Percentiles rank a stretch among this genome's conserved stretches.
Conservation (phyloP, 2,888 invertebrate species). For the Schrankia costaestrigalis region DNA sequence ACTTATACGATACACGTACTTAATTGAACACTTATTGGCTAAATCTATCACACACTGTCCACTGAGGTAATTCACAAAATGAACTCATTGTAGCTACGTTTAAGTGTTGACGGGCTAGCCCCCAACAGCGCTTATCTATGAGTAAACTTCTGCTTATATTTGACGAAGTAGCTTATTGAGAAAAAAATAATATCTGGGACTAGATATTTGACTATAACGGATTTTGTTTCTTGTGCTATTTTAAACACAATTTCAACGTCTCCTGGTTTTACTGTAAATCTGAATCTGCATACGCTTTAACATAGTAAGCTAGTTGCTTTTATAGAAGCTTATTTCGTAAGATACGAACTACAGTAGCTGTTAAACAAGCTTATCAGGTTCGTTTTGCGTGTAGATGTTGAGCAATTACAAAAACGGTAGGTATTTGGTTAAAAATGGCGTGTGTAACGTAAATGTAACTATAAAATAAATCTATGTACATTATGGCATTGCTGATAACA, state of each 20-base stretch:
- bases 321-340: no score
- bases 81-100: constrained; percentile 45
- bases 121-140: constrained; percentile 45
- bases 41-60: constrained; percentile 78
- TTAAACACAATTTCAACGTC: constrained; percentile 27
- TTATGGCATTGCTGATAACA: constrained; percentile 33
- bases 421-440: constrained; percentile 52
- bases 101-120: constrained; percentile 17
- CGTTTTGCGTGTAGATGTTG: constrained; percentile 32
- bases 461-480: constrained; percentile 33
- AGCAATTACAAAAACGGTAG: constrained; percentile 38
- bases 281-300: no score
- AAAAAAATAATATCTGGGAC: constrained; percentile 66
- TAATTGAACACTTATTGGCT: constrained; percentile 79
- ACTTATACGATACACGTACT: constrained; percentile 66
- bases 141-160: constrained; percentile 53
- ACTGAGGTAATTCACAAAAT: constrained; percentile 75
- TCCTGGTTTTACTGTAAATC: constrained; percentile 15
- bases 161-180: constrained; percentile 54
- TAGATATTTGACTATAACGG: constrained; percentile 74
- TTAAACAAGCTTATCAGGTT: constrained; percentile 13
- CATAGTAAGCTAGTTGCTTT: no score
- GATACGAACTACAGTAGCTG: no score
- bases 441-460: constrained; percentile 32
- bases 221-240: constrained; percentile 55